A percentile compares a stretch with the other conserved stretches of the same genome.
Evolutionary conservation across 2,888 invertebrate species (phyloP).

Genomic region (Palloptera scutellata): DNA sequence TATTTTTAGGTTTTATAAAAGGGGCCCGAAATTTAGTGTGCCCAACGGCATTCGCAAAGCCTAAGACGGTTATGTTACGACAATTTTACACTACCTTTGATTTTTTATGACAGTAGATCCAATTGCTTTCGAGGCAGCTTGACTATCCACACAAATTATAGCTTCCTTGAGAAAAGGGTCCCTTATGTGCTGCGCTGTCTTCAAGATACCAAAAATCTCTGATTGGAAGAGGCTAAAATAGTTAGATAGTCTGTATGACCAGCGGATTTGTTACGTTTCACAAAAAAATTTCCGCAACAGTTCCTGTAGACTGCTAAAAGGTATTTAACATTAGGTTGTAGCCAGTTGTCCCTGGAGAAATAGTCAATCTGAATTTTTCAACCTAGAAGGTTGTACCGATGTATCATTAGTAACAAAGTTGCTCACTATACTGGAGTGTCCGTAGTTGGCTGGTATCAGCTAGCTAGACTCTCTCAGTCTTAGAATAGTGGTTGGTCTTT

Average conservation of each 20-base stretch:
- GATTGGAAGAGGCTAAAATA: not conserved
- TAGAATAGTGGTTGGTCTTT: too few species aligned
- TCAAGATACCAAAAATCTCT: not conserved
- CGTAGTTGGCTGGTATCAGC: too few species aligned
- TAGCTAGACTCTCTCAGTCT: too few species aligned
- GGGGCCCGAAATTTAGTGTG: too few species aligned
- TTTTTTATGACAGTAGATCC: not conserved
- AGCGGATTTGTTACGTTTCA: not conserved
- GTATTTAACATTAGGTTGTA: not conserved
- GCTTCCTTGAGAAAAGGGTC: not conserved
- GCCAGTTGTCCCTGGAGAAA: not conserved
- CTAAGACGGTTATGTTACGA: too few species aligned
- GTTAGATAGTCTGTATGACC: too few species aligned
- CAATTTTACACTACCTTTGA: not conserved
- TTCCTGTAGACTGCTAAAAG: not conserved
- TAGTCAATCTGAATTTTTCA: not conserved
- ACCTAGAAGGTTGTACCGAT: not conserved
- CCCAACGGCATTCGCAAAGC: too few species aligned
- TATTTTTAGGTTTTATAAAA: too few species aligned
- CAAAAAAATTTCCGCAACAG: not conserved
- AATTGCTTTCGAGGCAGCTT: not conserved
- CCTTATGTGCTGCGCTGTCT: not conserved
- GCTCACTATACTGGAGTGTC: too few species aligned
- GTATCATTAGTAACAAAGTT: too few species aligned
- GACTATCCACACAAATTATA: conserved; percentile 1